Conservation (phyloP, 1,140 invertebrate genomes). For the Penaeus japonicus region DNA sequence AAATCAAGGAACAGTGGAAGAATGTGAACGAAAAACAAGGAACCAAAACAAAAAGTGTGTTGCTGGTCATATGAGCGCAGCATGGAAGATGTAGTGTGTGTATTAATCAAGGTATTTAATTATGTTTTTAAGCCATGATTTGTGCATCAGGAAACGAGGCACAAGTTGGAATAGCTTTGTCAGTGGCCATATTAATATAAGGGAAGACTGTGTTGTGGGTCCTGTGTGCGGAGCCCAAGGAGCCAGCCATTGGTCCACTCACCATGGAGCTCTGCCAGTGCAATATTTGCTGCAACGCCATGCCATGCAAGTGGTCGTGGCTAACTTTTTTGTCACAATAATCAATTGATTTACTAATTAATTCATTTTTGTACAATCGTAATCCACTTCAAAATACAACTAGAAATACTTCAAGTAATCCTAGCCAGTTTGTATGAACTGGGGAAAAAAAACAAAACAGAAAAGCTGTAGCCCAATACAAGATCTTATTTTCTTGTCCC, state of each 20-base stretch:
- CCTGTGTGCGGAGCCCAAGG: background rate
- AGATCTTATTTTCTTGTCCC: no score
- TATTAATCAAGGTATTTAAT: background rate
- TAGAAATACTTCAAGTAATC: no score
- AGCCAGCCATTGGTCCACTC: background rate
- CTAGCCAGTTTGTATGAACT: no score
- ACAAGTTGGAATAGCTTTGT: constrained; percentile 10
- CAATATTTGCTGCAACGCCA: background rate
- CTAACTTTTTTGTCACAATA: background rate
- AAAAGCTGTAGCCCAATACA: no score
- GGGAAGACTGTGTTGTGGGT: background rate
- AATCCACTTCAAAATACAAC: no score
- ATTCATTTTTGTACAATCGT: no score
- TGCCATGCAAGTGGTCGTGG: background rate
- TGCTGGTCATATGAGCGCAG: background rate
- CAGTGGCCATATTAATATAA: constrained; percentile 14
- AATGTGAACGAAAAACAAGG: background rate
- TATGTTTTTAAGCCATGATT: background rate
- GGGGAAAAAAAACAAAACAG: no score
- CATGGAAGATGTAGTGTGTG: background rate
- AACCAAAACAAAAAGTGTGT: background rate
- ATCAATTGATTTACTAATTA: no score
- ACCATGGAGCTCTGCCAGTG: background rate
- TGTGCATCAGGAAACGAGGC: background rate
- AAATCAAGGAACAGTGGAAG: background rate